Conservation (phyloP, 2,113 vertebrate genomes). For the Calidris pygmaea region DNA sequence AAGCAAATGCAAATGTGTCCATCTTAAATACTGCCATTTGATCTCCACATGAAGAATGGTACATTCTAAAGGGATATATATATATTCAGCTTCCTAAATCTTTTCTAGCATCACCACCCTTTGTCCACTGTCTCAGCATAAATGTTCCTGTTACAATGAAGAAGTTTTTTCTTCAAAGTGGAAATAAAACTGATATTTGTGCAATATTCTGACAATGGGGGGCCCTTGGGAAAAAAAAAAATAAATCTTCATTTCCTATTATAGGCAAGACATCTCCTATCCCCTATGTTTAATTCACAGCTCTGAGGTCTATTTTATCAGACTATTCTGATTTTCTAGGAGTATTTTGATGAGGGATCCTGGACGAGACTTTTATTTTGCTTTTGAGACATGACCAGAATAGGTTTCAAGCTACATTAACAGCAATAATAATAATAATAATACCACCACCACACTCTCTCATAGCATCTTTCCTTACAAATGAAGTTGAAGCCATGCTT, state of each 20-base stretch:
- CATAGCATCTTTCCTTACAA: neutral
- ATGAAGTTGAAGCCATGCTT: neutral
- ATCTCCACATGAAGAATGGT: rapidly evolving
- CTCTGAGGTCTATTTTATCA: neutral
- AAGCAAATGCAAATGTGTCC: neutral
- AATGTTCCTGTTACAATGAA: neutral
- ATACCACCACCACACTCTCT: neutral
- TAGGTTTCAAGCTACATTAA: neutral
- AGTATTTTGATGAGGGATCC: neutral
- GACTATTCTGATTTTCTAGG: neutral
- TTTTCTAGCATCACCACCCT: neutral
- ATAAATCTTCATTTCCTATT: neutral
- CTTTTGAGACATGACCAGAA: neutral
- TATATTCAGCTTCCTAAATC: neutral
- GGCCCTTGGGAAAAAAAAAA: neutral
- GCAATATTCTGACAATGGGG: neutral
- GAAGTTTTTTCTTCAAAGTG: neutral
- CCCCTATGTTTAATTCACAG: neutral
- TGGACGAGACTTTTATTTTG: neutral
- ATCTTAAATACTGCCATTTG: rapidly evolving
- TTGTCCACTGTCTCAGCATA: neutral
- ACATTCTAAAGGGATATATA: rapidly evolving
- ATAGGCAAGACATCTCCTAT: neutral
- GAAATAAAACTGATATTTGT: neutral
- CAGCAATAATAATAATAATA: neutral